Base-by-base conservation (phyloP, 1,140 invertebrate genomes). In the Drosophila saltans region DNA sequence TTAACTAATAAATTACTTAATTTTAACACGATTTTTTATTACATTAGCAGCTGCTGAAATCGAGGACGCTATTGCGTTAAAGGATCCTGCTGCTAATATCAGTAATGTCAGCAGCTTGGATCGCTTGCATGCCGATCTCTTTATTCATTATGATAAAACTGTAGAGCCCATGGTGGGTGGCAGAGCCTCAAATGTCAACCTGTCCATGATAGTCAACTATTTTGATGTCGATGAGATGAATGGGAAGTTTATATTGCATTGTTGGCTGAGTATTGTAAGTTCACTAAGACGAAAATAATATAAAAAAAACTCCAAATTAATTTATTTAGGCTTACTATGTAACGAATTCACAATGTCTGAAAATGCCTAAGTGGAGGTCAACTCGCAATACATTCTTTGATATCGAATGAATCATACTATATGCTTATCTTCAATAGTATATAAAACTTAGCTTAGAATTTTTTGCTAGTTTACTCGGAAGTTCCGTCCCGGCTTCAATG, bases 61-160 rank as follows among this genome's bases (percentile, higher is more conserved):
- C 10, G 70, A 63, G 1, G 48, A 72, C 3, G 45, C 40, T n/a
- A 61, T 28, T 52, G 45, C 45, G 3, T 6, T 10, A 10, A 52
- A 26, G 21, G 45, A 10, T 9, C 6, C 45, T 10, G 21, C 45
- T 16, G 26, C 56, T 1, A 30, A 3, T 11, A 56, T 56, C n/a
- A 56, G 16, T 21, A 95, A 94, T 80, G 91, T 93, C 21, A 95
- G 94, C 10, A 92, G 92, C 78, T 93, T 93, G 21, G 95, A 95
- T 85, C 90, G 92, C 2, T 90, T 96, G 48, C 94, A 94, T 77
- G 92, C 93, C 59, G 93, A 94, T 81, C 82, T 96, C 1, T 92
- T 95, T 10, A 80, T 93, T 7, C 94, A 94, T 60, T 95, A 95
- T 78, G 95, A 96, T 83, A 95, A 94, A 91, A 94, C 94, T 75